Conservation (phyloP, 2,888 invertebrate species). For the Macaria notata region DNA sequence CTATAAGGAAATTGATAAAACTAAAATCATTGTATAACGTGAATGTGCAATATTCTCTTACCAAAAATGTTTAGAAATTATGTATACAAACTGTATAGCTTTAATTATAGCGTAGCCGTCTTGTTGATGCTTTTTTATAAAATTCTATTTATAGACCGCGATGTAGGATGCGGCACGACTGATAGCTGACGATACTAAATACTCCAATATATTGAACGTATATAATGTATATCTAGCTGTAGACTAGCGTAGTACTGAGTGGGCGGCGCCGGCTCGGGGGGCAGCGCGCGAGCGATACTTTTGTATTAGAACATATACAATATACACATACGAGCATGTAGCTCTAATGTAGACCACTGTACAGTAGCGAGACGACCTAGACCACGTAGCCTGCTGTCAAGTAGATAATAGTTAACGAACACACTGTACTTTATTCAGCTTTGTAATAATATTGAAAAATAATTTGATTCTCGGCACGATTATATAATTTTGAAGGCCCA, state of each 20-base stretch:
- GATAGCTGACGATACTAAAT: conserved; percentile 73
- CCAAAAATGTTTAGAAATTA: conserved; percentile 75
- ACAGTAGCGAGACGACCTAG: conserved; percentile 45
- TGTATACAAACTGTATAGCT: conserved; percentile 80
- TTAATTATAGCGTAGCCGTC: conserved; percentile 79
- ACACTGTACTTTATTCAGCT: too few species aligned
- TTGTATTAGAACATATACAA: conserved; percentile 73
- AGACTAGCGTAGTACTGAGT: conserved; percentile 51
- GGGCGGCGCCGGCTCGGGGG: conserved; percentile 66
- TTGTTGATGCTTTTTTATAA: conserved; percentile 81
- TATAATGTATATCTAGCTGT: conserved; percentile 69
- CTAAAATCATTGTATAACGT: conserved; percentile 50
- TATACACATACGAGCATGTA: conserved; percentile 52
- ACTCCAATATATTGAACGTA: conserved; percentile 63
- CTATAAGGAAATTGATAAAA: conserved; percentile 46
- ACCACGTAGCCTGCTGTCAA: too few species aligned
- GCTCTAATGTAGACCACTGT: conserved; percentile 39
- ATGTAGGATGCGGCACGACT: conserved; percentile 74
- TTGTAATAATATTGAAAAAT: too few species aligned
- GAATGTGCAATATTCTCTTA: conserved; percentile 79
- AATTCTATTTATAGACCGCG: conserved; percentile 78
- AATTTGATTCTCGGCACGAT: too few species aligned
- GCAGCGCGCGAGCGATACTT: conserved; percentile 67
- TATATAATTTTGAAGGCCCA: too few species aligned
- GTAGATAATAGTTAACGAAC: too few species aligned